Base-by-base conservation (phyloP, 2,113 vertebrate species). In the Euleptes europaea region DNA sequence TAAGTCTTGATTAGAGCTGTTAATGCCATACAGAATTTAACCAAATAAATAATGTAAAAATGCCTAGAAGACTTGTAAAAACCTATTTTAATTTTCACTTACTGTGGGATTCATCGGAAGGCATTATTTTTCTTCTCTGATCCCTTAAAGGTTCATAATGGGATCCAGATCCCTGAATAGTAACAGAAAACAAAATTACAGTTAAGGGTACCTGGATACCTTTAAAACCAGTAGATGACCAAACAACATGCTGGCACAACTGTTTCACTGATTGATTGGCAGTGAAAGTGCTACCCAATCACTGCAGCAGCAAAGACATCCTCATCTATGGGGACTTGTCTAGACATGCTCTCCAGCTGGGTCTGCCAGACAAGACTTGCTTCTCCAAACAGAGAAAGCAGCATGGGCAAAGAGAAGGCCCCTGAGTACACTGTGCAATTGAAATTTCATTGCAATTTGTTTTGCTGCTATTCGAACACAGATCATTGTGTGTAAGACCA, bases 101-200 rank as follows among this genome's bases (percentile, higher is more conserved):
- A 97, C 96, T 95, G 47, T 40, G 6, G 2, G 84, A 86, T 83
- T 96, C 95, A 88, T 95, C 95, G 74, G 94, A 93, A 88, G 86
- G 89, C 11, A 94, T 8, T 28, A 94, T 78, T 92, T 94, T 96
- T 90, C 89, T 95, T 92, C 89, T 96, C 80, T 83, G 80, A 80
- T 90, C 96, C 66, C 88, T 63, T 83, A 94, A 82, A 15, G 94
- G 91, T 72, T 96, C 95, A 81, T 95, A 94, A 90, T 95, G 93
- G 35, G 91, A 93, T 73, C 93, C 83, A 80, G 93, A 92, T 44
- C 94, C 95, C 96, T 97, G 84, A 7, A 88, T 84, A 88, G 86
- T 60, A 2, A 79, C 67, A 79, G 49, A 88, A 76, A 86, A 67
- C 1, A 89, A 83, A 63, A 40, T 7, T 31, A 0, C 1, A 83